Percentiles rank a stretch among this genome's conserved stretches.
Evolutionary conservation across 1,140 invertebrate genomes (phyloP).

Genomic region (Drosophila leontia): DNA sequence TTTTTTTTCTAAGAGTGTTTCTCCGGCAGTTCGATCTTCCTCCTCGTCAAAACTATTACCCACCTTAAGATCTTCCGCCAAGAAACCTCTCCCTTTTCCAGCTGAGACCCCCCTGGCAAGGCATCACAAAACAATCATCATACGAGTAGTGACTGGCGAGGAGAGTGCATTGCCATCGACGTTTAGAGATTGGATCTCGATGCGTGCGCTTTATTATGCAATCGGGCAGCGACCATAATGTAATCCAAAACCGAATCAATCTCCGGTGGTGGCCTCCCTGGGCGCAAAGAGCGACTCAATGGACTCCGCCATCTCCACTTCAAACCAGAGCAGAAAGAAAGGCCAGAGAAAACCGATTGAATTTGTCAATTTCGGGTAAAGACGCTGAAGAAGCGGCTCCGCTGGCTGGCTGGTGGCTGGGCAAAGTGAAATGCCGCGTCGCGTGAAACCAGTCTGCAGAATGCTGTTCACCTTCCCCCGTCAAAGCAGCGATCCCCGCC

Average conservation of each 20-base stretch:
- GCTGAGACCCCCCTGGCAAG: not conserved
- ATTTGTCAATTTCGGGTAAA: constrained; percentile 41
- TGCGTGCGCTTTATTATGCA: constrained; percentile 56
- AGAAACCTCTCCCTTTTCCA: not conserved
- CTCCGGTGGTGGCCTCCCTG: constrained; percentile 5
- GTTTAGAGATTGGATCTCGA: constrained; percentile 6
- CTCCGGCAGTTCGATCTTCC: no score
- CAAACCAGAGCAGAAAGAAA: constrained; percentile 37
- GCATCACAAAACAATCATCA: not conserved
- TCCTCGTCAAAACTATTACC: no score
- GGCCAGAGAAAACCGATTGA: constrained; percentile 27
- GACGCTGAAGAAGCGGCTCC: constrained; percentile 4
- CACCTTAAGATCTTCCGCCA: not conserved
- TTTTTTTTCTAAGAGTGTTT: not conserved
- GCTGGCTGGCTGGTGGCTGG: constrained; percentile 3
- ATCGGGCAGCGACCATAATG: constrained; percentile 36
- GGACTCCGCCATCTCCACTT: not conserved
- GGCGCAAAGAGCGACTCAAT: no score
- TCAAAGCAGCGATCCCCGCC: not conserved
- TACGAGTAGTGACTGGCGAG: constrained; percentile 14
- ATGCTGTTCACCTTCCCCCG: constrained; percentile 37
- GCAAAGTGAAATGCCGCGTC: constrained; percentile 38
- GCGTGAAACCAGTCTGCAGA: constrained; percentile 36
- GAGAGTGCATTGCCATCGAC: constrained; percentile 39
- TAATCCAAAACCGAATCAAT: constrained; percentile 64